Conservation (phyloP, 2,113 vertebrate species). For the Propithecus coquereli region DNA sequence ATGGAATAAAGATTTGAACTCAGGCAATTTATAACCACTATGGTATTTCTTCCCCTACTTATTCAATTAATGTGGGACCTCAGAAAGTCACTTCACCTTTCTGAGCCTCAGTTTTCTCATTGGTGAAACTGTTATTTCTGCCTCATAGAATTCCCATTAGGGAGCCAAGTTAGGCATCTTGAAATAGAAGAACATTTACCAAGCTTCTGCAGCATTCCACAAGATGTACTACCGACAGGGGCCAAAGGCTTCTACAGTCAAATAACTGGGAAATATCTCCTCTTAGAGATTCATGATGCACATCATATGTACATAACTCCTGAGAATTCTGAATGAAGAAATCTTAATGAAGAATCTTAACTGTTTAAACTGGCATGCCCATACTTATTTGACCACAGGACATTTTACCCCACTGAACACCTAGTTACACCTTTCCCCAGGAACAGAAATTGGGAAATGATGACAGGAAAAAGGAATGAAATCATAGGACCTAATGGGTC, state of each 20-base stretch:
- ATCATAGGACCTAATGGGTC: background rate
- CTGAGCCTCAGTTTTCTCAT: background rate
- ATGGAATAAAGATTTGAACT: background rate
- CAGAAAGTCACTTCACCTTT: slow-evolving; percentile 6
- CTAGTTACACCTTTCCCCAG: background rate
- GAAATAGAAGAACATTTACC: background rate
- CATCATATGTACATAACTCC: background rate
- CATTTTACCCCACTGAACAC: background rate
- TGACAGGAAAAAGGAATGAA: background rate
- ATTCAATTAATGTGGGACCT: background rate
- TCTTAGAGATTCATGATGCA: background rate
- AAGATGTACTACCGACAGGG: background rate
- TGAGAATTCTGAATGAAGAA: background rate
- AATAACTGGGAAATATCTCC: background rate
- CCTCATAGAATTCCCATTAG: background rate
- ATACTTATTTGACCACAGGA: background rate
- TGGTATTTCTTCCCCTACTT: slow-evolving; percentile 7
- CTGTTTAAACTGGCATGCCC: background rate
- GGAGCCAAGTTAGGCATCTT: background rate
- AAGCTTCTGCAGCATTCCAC: background rate
- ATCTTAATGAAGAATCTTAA: background rate
- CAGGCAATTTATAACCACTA: background rate
- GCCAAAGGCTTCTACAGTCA: background rate
- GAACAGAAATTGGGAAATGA: background rate
- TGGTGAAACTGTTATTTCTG: background rate